These are phyloP conservation scores for Zelostemma sp. DNA, from an alignment of 1,140 invertebrate genomes.

Conservation along the genomic window DNA sequence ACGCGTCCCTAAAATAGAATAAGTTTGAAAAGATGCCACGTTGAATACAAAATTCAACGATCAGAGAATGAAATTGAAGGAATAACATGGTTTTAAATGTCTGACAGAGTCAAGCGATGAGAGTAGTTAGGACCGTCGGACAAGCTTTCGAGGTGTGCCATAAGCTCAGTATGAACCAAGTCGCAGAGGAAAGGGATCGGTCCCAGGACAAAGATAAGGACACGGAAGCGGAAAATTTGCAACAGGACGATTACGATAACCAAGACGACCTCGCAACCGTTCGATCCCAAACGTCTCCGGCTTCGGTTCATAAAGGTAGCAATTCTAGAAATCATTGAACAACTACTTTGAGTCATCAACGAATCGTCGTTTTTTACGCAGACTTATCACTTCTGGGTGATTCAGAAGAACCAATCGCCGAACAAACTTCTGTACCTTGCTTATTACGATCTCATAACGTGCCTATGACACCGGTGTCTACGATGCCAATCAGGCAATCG, in stretches of 20 bases:
- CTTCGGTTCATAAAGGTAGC: conserved; percentile 67
- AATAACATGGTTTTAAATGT: too few relatives aligned
- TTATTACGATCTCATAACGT: conserved; percentile 65
- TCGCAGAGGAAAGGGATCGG: conserved; percentile 55
- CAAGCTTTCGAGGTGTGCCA: conserved; percentile 99
- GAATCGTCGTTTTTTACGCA: conserved; percentile 40
- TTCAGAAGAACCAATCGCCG: conserved; percentile 58
- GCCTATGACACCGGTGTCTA: conserved; percentile 67
- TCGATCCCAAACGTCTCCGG: conserved; percentile 67
- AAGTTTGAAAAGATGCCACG: too few relatives aligned
- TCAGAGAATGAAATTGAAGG: too few relatives aligned
- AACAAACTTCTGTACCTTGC: conserved; percentile 61
- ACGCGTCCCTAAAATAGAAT: too few relatives aligned
- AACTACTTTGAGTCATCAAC: too few relatives aligned
- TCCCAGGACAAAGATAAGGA: conserved; percentile 45
- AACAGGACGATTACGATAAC: conserved; percentile 71
- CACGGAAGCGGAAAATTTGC: conserved; percentile 40
- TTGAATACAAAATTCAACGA: too few relatives aligned
- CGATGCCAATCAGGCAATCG: conserved; percentile 74
- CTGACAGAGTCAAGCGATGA: conserved; percentile 95
- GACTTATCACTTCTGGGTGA: conserved; percentile 67
- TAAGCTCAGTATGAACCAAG: conserved; percentile 81
- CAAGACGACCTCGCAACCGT: conserved; percentile 74
- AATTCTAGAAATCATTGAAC: conserved; percentile 11
- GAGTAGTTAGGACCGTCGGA: conserved; percentile 96